Conservation (phyloP, 1,140 invertebrate genomes). For the Carcinoscorpius rotundicauda region DNA sequence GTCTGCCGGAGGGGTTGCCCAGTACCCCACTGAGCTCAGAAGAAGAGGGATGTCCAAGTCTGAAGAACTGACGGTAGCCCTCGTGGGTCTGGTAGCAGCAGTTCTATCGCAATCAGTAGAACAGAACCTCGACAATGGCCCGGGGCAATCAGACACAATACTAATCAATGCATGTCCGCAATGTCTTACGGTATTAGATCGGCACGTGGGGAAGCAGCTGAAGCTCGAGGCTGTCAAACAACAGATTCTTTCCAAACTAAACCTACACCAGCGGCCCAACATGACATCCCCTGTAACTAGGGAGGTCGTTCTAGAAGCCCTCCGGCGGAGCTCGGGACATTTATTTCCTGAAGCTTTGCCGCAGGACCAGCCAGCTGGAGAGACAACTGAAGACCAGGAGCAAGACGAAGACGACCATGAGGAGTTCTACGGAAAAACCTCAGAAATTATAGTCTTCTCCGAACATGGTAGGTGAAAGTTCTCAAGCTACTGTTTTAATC, state of each 20-base stretch:
- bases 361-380: neutral
- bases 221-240: slow-evolving; percentile 60
- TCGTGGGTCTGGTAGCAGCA: too few relatives aligned
- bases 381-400: too few relatives aligned
- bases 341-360: slow-evolving; percentile 16
- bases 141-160: too few relatives aligned
- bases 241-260: slow-evolving; percentile 59
- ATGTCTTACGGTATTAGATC: slow-evolving; percentile 16
- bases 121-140: too few relatives aligned
- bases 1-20: too few relatives aligned
- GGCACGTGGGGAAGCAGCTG: slow-evolving; percentile 37
- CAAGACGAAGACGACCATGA: too few relatives aligned
- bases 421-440: slow-evolving; percentile 52
- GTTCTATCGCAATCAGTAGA: too few relatives aligned
- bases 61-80: too few relatives aligned
- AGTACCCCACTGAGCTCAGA: too few relatives aligned
- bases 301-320: slow-evolving; percentile 53
- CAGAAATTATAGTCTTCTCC: slow-evolving; percentile 67
- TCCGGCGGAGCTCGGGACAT: slow-evolving; percentile 35
- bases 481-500: too few relatives aligned
- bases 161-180: slow-evolving; percentile 8
- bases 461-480: slow-evolving; percentile 50
- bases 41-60: too few relatives aligned
- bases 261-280: slow-evolving; percentile 51
- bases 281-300: slow-evolving; percentile 48